A percentile compares a stretch with the other conserved stretches of the same genome.
phyloP scores from a whole-genome alignment of 1,140 invertebrate species.

The Stegodyphus mimosarum region DNA sequence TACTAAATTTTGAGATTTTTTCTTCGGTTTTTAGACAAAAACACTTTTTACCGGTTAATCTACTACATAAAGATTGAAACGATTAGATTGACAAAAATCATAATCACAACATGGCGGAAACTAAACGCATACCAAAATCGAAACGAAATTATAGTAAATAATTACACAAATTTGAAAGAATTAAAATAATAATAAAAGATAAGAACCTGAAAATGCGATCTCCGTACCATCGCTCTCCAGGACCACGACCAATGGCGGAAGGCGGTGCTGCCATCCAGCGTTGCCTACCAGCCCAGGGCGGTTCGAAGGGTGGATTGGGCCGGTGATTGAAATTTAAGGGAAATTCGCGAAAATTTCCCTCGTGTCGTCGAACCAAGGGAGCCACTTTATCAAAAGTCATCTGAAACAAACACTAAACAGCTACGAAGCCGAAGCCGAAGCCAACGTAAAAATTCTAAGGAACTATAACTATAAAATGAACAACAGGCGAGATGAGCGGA shows the following conservation, averaged over 20 bases:
- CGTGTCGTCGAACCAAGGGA: slow-evolving; percentile 23
- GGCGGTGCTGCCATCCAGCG: slow-evolving; percentile 36
- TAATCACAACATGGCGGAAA: neutral
- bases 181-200: neutral
- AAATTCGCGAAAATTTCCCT: slow-evolving; percentile 50
- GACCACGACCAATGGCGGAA: slow-evolving; percentile 25
- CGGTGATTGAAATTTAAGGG: slow-evolving; percentile 27
- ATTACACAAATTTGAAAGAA: neutral
- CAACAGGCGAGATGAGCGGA: neutral
- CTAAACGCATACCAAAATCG: neutral
- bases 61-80: too few relatives aligned
- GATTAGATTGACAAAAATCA: too few relatives aligned
- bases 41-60: too few relatives aligned
- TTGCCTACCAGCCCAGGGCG: slow-evolving; percentile 25
- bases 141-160: slow-evolving; percentile 1
- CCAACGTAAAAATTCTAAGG: neutral
- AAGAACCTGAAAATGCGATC: slow-evolving; percentile 25
- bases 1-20: too few relatives aligned
- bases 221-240: slow-evolving; percentile 31
- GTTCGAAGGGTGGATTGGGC: slow-evolving; percentile 44
- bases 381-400: slow-evolving; percentile 57
- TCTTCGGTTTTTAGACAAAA: too few relatives aligned
- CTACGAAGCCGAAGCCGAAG: slow-evolving; percentile 1
- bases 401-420: neutral
- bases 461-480: neutral